Evolutionary conservation across 92 coral and sea anemone genomes (phyloP), one percentile per base, ranked within the genome.

Genomic region (Nematostella vectensis): DNA sequence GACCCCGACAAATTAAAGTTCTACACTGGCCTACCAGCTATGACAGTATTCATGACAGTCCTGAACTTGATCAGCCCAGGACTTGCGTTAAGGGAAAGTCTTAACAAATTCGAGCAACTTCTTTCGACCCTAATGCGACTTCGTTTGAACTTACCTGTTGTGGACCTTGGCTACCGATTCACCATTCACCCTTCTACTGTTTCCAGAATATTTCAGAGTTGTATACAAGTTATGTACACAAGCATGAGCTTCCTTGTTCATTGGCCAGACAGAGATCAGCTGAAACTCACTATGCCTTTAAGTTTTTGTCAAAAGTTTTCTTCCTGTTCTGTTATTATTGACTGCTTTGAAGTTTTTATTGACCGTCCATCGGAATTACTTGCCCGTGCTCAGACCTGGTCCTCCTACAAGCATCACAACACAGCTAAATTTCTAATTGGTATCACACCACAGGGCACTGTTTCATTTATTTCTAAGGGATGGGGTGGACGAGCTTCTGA

Each of bases 401-500:
- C 82, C 0, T 75, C 82, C 0, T 60, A 67, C 53, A 67, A 58
- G 44, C 63, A 74, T 47, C 63, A 58, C 20, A 59, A 74, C 24
- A 59, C 69, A 25, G 63, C 57, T 20, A 67, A 67, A 44, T 42
- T 57, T 31, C 47, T 67, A 24, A 75, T 75, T 59, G 76, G 76
- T 13, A 63, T 63, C 3, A 72, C 80, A 24, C 85, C 80, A 13
- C 85, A 78, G 57, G 85, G 85, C 18, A 71, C 80, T n/a, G 63
- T 78, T 20, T 76, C 72, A 54, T 76, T 76, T 54, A 71, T 76
- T 11, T 76, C 78, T 3, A 76, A 62, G 23, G 70, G 56, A 2
- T 78, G 80, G 85, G 85, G 85, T 31, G 80, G 80, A n/a, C 27
- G 80, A 12, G 54, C 72, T 4, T 78, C 80, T 13, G 85, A 78